A percentile compares a stretch with the other conserved stretches of the same genome.
Evolutionary conservation across 2,797 vertebrate species (phyloP).

Genomic region (Cynopterus sphinx): DNA sequence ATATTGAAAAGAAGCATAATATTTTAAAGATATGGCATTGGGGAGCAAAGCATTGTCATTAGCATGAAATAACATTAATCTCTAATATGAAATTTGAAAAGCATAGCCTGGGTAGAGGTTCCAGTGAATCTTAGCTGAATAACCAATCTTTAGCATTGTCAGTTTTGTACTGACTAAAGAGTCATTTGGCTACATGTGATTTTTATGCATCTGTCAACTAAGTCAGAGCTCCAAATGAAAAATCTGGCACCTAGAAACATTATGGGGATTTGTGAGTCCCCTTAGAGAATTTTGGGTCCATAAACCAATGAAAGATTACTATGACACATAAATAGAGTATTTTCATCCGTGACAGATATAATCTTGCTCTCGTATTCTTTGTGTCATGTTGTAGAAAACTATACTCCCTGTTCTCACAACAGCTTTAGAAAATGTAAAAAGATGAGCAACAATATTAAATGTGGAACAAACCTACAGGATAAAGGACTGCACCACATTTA

Average conservation of each 20-base stretch:
- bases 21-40: not conserved
- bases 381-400: conserved; percentile 75
- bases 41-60: not conserved
- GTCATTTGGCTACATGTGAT: conserved; percentile 68
- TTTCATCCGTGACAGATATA: conserved; percentile 80
- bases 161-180: not conserved
- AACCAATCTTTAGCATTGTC: conserved; percentile 29
- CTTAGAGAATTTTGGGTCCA: conserved; percentile 78
- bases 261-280: conserved; percentile 78
- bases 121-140: conserved; percentile 15
- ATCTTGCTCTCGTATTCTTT: conserved; percentile 73
- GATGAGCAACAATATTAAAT: conserved; percentile 12
- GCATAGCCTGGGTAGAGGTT: not conserved
- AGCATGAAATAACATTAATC: not conserved
- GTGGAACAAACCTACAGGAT: not conserved
- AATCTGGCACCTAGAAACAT: conserved; percentile 80
- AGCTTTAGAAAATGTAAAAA: conserved; percentile 67
- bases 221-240: conserved; percentile 79
- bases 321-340: conserved; percentile 81
- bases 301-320: conserved; percentile 84
- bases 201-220: conserved; percentile 79
- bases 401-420: conserved; percentile 67
- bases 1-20: not conserved
- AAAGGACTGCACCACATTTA: not conserved
- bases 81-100: conserved; percentile 21